Base-by-base conservation (phyloP, 1,140 invertebrate genomes). In the Armadillidium nasatum region DNA sequence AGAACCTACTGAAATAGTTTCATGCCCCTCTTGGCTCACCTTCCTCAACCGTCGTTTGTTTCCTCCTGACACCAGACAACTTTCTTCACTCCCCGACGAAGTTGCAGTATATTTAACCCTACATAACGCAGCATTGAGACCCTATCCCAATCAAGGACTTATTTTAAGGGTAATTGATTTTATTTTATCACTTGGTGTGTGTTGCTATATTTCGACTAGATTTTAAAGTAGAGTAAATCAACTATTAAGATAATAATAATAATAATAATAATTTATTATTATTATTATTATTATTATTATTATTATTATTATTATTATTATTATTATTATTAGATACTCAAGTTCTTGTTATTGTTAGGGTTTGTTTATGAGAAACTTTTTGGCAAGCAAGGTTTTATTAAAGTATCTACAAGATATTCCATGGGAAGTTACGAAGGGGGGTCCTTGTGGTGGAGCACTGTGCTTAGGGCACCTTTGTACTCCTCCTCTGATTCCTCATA, bases 401-500 rank as follows among this genome's bases (percentile, higher is more conserved):
- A 60, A 13, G 19, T 13, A 13, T 60, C 50, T 60, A 4, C 50
- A 60, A 60, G 50, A 60, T 19, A 15, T 60, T 15, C 50, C 50
- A 15, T 13, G 50, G 19, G 11, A 60, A 60, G 50, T 60, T 13
- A 19, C 11, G 7, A 60, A 60, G 19, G 50, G 50, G 44, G 44
- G 78, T 60, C 72, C 77, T 10, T 80, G 79, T 75, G 76, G 46
- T 6, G 79, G 79, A 10, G 74, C 79, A 4, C n/a, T 80, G 76
- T 80, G 79, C 72, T 45, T 78, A 50, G 46, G 73, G 11, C 79
- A 80, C n/a, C 77, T 80, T 21, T 80, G 79, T 68, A 68, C 74
- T 6, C 79, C 79, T 4, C 79, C 79, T 43, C 79, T 80, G 15
- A 78, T 78, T 13, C 77, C 79, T 50, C 79, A 80, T 44, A 80